These are phyloP conservation scores for Brenthis daphne DNA, from an alignment of 2,888 invertebrate species.

Conservation along the genomic window DNA sequence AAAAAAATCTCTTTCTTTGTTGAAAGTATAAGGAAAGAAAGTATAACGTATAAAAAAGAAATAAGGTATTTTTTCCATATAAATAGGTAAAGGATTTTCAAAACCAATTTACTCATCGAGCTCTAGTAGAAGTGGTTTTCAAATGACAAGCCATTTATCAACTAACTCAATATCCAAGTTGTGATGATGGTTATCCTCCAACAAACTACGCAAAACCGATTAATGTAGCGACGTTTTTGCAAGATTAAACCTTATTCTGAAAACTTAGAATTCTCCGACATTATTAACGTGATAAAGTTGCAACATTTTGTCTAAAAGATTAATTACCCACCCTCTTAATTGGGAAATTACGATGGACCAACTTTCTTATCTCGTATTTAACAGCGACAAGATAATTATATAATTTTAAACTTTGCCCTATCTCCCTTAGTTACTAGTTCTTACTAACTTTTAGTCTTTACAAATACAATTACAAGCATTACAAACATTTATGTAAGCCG, in stretches of 20 bases:
- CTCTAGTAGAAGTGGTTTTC: slow-evolving; percentile 12
- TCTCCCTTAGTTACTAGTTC: too few relatives aligned
- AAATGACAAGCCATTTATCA: slow-evolving; percentile 28
- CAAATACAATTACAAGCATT: too few relatives aligned
- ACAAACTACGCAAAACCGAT: slow-evolving; percentile 5
- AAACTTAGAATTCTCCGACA: slow-evolving; percentile 1
- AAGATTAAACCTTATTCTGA: not conserved
- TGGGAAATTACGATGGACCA: not conserved
- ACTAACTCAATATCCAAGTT: slow-evolving; percentile 24
- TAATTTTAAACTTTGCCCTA: too few relatives aligned
- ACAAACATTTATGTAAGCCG: too few relatives aligned
- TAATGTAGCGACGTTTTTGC: not conserved
- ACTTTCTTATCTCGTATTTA: not conserved
- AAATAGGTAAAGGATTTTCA: not conserved
- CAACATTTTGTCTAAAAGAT: not conserved
- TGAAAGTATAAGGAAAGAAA: too few relatives aligned
- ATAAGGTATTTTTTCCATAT: too few relatives aligned
- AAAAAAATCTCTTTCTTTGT: too few relatives aligned
- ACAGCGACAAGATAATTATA: not conserved
- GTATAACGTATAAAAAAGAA: too few relatives aligned
- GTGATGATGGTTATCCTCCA: slow-evolving; percentile 17
- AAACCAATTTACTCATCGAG: not conserved
- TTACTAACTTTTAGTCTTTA: too few relatives aligned
- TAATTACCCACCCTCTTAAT: slow-evolving; percentile 2
- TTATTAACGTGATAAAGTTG: slow-evolving; percentile 7